Conservation (phyloP, 1,140 invertebrate genomes). For the Brachionus calyciflorus region DNA sequence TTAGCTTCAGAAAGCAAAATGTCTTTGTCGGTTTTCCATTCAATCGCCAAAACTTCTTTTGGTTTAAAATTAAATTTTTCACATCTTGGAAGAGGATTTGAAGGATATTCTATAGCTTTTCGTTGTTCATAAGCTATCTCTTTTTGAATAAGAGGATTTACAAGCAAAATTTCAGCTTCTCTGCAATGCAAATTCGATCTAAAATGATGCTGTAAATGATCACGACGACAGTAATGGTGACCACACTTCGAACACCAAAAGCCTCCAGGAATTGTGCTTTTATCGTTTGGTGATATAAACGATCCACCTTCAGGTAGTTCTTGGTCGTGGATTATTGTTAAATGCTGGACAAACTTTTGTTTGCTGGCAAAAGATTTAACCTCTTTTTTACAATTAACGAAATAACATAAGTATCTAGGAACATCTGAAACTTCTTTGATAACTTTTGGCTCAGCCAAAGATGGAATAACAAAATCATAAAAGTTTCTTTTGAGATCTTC, state of each 20-base stretch:
- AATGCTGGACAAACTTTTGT: constrained; percentile 6
- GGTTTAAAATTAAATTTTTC: no score
- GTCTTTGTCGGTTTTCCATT: no score
- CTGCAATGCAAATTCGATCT: neutral
- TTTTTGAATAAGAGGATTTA: neutral
- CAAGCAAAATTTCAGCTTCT: neutral
- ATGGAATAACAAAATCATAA: neutral
- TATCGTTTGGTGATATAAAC: neutral
- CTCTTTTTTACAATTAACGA: neutral
- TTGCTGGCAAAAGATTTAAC: neutral
- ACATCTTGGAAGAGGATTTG: no score
- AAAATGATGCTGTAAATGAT: neutral
- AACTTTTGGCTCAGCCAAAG: neutral
- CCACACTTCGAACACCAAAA: constrained; percentile 2
- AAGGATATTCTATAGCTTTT: neutral
- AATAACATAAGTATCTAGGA: neutral
- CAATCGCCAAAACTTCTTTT: no score
- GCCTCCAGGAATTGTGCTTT: neutral
- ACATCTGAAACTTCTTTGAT: neutral
- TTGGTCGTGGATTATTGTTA: constrained; percentile 5
- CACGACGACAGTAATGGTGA: neutral
- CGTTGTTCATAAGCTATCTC: neutral
- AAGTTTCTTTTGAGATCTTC: neutral
- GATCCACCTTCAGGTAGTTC: neutral
- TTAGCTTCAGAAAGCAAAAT: no score